Evolutionary conservation across 2,113 vertebrate species (phyloP).

Genomic region (Choloepus hoffmanni): DNA sequence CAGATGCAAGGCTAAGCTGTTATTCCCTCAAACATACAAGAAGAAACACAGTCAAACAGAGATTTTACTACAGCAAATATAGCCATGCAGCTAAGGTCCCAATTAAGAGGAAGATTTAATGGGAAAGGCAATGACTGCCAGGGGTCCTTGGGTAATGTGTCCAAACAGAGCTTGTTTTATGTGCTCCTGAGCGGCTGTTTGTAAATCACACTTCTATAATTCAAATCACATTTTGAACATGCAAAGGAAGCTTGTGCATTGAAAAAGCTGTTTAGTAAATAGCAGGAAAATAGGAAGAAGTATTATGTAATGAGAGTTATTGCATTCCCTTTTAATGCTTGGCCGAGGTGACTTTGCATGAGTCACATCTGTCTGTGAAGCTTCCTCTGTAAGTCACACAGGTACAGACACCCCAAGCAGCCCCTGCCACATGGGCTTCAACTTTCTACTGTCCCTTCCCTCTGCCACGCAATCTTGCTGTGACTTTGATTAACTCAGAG

Average conservation of each 20-base stretch:
- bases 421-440: background rate
- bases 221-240: conserved; percentile 31
- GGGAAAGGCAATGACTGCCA: background rate
- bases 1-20: background rate
- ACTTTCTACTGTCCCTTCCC: background rate
- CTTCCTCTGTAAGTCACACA: background rate
- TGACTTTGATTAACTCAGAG: background rate
- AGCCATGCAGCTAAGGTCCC: conserved; percentile 44
- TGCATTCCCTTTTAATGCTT: background rate
- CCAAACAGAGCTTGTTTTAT: conserved; percentile 45
- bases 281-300: background rate
- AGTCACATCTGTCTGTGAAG: background rate
- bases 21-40: background rate
- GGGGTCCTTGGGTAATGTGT: background rate
- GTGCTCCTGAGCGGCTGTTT: conserved; percentile 36
- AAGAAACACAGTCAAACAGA: background rate
- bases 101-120: conserved; percentile 60
- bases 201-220: conserved; percentile 57
- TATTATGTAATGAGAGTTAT: background rate
- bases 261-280: conserved; percentile 20
- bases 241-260: background rate
- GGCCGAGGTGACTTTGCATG: background rate
- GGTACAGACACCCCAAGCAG: background rate
- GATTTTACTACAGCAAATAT: conserved; percentile 19
- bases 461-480: background rate